These are phyloP conservation scores for Drosophila kepulauana DNA, from an alignment of 1,140 invertebrate genomes.

Conservation along the genomic window DNA sequence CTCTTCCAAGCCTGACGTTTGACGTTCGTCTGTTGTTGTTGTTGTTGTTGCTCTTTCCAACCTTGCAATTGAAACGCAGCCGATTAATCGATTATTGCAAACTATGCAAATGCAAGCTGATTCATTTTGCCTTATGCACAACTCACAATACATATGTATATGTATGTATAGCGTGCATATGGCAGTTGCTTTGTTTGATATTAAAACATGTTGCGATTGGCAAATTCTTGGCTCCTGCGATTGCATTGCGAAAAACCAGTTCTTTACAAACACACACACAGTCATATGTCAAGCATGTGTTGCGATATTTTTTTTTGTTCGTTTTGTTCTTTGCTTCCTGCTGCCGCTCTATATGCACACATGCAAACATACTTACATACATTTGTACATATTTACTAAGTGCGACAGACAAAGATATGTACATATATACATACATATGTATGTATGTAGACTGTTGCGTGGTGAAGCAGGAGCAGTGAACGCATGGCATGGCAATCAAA, in stretches of 20 bases:
- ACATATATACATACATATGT: conserved; percentile 1
- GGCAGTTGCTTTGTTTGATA: conserved; percentile 55
- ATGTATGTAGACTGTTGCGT: background rate
- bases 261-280: conserved; percentile 19
- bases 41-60: conserved; percentile 10
- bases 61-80: conserved; percentile 11
- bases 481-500: background rate
- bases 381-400: background rate
- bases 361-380: background rate
- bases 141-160: background rate
- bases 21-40: background rate
- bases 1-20: conserved; percentile 18
- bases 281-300: conserved; percentile 3
- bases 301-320: conserved; percentile 39
- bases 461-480: background rate
- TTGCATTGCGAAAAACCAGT: conserved; percentile 52
- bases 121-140: conserved; percentile 7
- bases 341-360: conserved; percentile 33
- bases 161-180: conserved; percentile 17
- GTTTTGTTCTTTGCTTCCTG: conserved; percentile 68
- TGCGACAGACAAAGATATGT: conserved; percentile 26
- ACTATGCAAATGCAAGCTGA: conserved; percentile 27
- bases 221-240: conserved; percentile 44
- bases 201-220: conserved; percentile 40
- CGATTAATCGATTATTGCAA: conserved; percentile 27